phyloP scores from a whole-genome alignment of 2,888 invertebrate species.

The Xylophagus ater region DNA sequence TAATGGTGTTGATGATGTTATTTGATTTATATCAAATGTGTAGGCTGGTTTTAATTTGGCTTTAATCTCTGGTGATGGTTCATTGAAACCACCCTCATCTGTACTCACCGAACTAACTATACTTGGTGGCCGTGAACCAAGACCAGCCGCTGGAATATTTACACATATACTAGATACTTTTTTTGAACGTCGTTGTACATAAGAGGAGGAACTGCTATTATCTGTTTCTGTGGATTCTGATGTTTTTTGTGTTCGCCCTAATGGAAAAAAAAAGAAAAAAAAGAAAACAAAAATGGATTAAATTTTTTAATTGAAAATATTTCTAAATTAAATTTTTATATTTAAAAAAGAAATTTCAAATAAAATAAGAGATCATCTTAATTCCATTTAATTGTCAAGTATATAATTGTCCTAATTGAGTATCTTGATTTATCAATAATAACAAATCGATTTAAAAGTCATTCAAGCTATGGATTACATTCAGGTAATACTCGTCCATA shows the following conservation, averaged over 20 bases:
- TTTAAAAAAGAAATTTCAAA: too few species aligned
- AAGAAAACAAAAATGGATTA: too few species aligned
- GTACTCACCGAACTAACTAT: slow-evolving; percentile 51
- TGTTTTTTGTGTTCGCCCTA: slow-evolving; percentile 21
- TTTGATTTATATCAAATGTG: slow-evolving; percentile 25
- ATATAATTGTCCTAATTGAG: too few species aligned
- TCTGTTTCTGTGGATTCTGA: slow-evolving; percentile 12
- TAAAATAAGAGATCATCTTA: too few species aligned
- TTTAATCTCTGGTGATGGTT: slow-evolving; percentile 58
- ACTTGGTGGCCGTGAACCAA: slow-evolving; percentile 53
- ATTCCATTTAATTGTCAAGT: too few species aligned
- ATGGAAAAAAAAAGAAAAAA: slow-evolving; percentile 13
- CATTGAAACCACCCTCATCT: slow-evolving; percentile 62
- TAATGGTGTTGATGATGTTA: slow-evolving; percentile 1
- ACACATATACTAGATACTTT: slow-evolving; percentile 49
- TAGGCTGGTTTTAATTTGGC: slow-evolving; percentile 42
- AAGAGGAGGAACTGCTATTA: slow-evolving; percentile 13
- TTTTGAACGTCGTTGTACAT: slow-evolving; percentile 38
- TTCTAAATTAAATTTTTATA: too few species aligned
- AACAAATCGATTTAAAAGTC: too few species aligned
- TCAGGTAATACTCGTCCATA: slow-evolving; percentile 22
- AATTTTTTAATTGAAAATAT: too few species aligned
- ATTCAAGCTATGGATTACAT: slow-evolving; percentile 24
- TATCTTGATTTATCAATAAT: too few species aligned
- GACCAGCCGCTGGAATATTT: slow-evolving; percentile 51